Evolutionary conservation across 2,113 vertebrate genomes (phyloP).

Genomic region (Erinaceus europaeus): DNA sequence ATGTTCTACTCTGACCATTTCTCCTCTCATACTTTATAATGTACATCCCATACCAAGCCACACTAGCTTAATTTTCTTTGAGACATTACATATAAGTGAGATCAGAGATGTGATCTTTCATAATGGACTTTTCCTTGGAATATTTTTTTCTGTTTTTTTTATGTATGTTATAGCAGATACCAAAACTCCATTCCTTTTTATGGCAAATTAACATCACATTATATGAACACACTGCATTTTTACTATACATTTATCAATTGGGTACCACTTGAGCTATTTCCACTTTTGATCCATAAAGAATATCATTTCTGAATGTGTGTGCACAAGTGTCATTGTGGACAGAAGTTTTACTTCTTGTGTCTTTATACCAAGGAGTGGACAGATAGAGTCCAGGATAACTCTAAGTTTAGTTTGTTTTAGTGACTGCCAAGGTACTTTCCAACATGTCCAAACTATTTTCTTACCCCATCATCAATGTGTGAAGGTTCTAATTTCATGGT

Average conservation of each 20-base stretch:
- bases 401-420: no score
- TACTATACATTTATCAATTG: neutral
- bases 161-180: neutral
- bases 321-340: neutral
- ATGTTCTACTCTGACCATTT: neutral
- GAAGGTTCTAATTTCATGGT: no score
- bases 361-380: no score
- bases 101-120: neutral
- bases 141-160: neutral
- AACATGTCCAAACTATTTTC: no score
- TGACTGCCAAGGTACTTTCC: no score
- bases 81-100: neutral
- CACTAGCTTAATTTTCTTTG: neutral
- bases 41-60: neutral
- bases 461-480: no score
- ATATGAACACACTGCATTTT: neutral
- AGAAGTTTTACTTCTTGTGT: no score
- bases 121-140: neutral
- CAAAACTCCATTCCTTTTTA: neutral
- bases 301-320: neutral
- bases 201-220: neutral
- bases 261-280: neutral
- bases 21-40: rapidly evolving
- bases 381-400: no score
- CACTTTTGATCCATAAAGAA: neutral